Percentiles rank a stretch among this genome's conserved stretches.
Conservation (phyloP, 1,140 invertebrate species). For the Tribolium madens region DNA sequence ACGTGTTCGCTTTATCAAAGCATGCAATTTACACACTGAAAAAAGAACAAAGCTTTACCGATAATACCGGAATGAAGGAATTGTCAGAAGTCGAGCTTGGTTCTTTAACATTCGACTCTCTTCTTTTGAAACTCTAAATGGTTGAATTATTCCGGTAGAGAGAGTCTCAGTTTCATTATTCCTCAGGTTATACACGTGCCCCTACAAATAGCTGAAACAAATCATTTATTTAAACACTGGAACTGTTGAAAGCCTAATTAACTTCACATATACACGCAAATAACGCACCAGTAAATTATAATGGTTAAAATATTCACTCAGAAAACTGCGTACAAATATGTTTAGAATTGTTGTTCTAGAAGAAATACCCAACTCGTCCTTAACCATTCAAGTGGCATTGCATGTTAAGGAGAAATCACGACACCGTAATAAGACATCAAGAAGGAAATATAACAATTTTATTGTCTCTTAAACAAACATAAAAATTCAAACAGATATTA, state of each 20-base stretch:
- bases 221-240: slow-evolving; percentile 21
- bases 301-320: not conserved
- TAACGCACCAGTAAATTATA: not conserved
- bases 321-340: not conserved
- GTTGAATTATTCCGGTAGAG: slow-evolving; percentile 31
- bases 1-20: slow-evolving; percentile 12
- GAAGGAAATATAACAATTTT: not conserved
- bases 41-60: slow-evolving; percentile 18
- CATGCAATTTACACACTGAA: not conserved
- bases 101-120: slow-evolving; percentile 28
- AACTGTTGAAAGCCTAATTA: slow-evolving; percentile 16
- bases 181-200: slow-evolving; percentile 34
- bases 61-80: slow-evolving; percentile 19
- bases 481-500: not conserved
- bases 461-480: not conserved
- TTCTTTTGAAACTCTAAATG: slow-evolving; percentile 31
- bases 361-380: not conserved
- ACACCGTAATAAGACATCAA: not conserved
- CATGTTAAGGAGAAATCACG: not conserved
- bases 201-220: not conserved
- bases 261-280: slow-evolving; percentile 1
- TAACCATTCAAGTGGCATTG: not conserved
- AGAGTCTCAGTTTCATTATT: slow-evolving; percentile 31
- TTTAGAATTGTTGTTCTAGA: not conserved
- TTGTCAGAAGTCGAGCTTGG: slow-evolving; percentile 19